These are phyloP conservation scores for Dinocampus coccinellae DNA, from an alignment of 2,888 invertebrate species.

Conservation along the genomic window DNA sequence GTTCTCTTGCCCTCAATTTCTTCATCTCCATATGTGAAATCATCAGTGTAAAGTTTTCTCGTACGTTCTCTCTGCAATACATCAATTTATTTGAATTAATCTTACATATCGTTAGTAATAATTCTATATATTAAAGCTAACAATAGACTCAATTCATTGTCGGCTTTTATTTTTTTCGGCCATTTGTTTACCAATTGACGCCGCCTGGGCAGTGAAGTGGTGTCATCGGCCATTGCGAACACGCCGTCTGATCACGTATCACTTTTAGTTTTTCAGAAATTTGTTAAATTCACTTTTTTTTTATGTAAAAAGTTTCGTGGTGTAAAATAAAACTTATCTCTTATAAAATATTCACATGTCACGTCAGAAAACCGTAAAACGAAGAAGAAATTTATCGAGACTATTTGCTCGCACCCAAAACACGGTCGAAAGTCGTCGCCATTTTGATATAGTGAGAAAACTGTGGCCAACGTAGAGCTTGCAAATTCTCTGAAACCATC, in stretches of 20 bases:
- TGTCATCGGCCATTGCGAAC: conserved; percentile 66
- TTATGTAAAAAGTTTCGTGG: neutral
- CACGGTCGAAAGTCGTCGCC: conserved; percentile 37
- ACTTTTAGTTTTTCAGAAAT: conserved; percentile 54
- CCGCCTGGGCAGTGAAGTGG: conserved; percentile 61
- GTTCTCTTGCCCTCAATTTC: conserved; percentile 87
- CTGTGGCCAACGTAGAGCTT: neutral
- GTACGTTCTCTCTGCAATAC: conserved; percentile 86
- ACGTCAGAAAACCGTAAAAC: conserved; percentile 42
- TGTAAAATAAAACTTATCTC: conserved; percentile 9
- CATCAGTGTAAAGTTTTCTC: conserved; percentile 92
- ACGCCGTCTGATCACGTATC: conserved; percentile 64
- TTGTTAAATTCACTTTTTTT: conserved; percentile 11
- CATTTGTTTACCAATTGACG: conserved; percentile 68
- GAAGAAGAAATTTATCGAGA: conserved; percentile 40
- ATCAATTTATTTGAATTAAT: conserved; percentile 35
- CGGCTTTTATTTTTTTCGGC: conserved; percentile 20
- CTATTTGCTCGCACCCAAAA: conserved; percentile 47
- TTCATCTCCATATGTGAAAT: conserved; percentile 90
- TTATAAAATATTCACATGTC: conserved; percentile 54
- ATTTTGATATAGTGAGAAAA: conserved; percentile 17
- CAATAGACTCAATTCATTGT: conserved; percentile 4
- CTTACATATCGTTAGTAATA: neutral
- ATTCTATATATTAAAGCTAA: neutral
- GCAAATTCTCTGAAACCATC: neutral